Percentiles rank a stretch among this genome's conserved stretches.
phyloP scores from a whole-genome alignment of 2,113 vertebrate genomes.

The Thymallus thymallus region DNA sequence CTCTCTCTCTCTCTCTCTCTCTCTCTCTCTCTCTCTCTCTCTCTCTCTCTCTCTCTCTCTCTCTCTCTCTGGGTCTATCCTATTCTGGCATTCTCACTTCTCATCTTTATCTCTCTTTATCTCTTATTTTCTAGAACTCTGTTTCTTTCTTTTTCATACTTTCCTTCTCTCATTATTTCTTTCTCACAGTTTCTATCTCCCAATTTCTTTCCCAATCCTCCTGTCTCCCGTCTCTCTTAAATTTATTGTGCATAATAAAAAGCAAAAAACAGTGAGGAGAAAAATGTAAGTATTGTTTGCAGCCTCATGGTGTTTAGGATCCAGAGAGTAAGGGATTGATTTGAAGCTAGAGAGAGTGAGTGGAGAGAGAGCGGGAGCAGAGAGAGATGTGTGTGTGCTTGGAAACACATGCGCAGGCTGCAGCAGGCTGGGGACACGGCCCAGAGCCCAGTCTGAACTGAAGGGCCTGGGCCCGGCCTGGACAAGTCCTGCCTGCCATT shows the following conservation, averaged over 20 bases:
- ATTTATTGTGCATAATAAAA: constrained; percentile 51
- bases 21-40: constrained; percentile 11
- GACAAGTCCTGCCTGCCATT: constrained; percentile 17
- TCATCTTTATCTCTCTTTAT: constrained; percentile 12
- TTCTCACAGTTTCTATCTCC: constrained; percentile 16
- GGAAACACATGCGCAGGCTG: too few species aligned
- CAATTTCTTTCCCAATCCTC: neutral
- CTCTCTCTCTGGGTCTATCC: constrained; percentile 35
- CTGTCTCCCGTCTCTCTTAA: neutral
- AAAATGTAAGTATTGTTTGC: constrained; percentile 34
- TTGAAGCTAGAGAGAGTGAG: constrained; percentile 14
- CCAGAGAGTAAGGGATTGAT: constrained; percentile 33
- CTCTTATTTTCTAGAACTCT: neutral
- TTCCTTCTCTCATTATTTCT: constrained; percentile 32
- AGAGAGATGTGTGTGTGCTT: constrained; percentile 27
- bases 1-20: constrained; percentile 31
- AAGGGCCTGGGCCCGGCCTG: neutral
- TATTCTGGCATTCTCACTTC: constrained; percentile 1
- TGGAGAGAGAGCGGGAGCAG: constrained; percentile 14
- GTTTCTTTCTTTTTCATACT: constrained; percentile 8
- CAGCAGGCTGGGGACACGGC: too few species aligned
- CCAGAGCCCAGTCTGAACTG: too few species aligned
- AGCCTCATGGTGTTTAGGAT: constrained; percentile 31
- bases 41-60: constrained; percentile 15
- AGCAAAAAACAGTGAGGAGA: constrained; percentile 19